A percentile compares a stretch with the other conserved stretches of the same genome.
Evolutionary conservation across 2,888 invertebrate genomes (phyloP).

Genomic region (Nemapogon koenigi): DNA sequence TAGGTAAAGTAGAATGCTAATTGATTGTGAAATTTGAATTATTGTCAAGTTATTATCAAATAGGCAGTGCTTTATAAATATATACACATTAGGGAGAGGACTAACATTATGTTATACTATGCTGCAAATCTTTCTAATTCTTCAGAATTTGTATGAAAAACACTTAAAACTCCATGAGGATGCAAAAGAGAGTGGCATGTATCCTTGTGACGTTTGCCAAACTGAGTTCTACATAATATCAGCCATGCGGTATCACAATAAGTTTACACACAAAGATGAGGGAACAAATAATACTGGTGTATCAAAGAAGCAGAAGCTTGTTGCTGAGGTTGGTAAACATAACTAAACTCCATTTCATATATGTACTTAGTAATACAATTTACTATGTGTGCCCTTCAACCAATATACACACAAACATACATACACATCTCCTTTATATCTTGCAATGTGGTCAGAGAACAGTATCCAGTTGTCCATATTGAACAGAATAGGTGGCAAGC

Average conservation of each 20-base stretch:
- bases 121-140: slow-evolving; percentile 20
- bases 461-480: too few relatives aligned
- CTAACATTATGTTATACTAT: too few relatives aligned
- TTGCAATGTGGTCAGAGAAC: too few relatives aligned
- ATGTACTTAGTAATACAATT: background rate
- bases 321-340: slow-evolving; percentile 35
- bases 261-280: slow-evolving; percentile 51
- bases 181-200: slow-evolving; percentile 22
- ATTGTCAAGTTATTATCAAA: too few relatives aligned
- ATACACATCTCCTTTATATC: too few relatives aligned
- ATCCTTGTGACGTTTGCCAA: slow-evolving; percentile 61
- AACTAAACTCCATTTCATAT: too few relatives aligned
- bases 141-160: slow-evolving; percentile 65
- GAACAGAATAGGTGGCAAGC: too few relatives aligned
- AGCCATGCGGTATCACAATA: slow-evolving; percentile 66
- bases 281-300: slow-evolving; percentile 40
- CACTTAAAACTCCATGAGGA: slow-evolving; percentile 57
- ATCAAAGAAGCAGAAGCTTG: slow-evolving; percentile 43
- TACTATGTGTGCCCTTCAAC: background rate
- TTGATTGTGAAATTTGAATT: too few relatives aligned
- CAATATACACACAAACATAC: too few relatives aligned
- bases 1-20: too few relatives aligned
- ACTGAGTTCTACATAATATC: slow-evolving; percentile 60
- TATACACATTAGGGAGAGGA: too few relatives aligned
- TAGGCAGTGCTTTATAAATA: too few relatives aligned